phyloP scores from a whole-genome alignment of 2,797 vertebrate genomes.

The Apogon hyalosoma region DNA sequence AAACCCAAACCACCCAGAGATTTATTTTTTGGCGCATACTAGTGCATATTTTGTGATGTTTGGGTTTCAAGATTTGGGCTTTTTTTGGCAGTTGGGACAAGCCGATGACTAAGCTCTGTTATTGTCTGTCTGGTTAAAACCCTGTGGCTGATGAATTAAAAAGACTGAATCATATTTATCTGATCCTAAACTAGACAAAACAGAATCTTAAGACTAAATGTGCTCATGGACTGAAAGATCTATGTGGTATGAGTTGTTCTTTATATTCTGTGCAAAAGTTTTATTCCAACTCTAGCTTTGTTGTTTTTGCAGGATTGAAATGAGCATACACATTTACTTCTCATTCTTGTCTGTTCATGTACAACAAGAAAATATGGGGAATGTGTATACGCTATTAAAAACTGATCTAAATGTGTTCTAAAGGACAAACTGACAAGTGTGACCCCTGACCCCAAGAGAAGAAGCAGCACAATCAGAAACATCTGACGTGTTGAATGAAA shows the following conservation, averaged over 20 bases:
- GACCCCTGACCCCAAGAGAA: too few relatives aligned
- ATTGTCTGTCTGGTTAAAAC: constrained; percentile 21
- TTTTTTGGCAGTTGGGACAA: constrained; percentile 3
- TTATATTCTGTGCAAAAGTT: too few relatives aligned
- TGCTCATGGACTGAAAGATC: not conserved
- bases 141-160: constrained; percentile 2
- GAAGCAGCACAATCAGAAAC: too few relatives aligned
- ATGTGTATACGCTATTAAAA: too few relatives aligned
- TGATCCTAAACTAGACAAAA: constrained; percentile 52
- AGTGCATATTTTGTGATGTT: constrained; percentile 2
- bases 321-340: too few relatives aligned
- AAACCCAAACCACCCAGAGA: not conserved
- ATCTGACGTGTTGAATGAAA: too few relatives aligned
- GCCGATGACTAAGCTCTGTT: constrained; percentile 27
- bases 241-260: not conserved
- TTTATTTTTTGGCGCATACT: not conserved
- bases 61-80: constrained; percentile 19
- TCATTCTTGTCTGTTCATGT: too few relatives aligned
- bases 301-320: too few relatives aligned
- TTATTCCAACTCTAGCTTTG: too few relatives aligned
- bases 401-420: too few relatives aligned
- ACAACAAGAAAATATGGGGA: too few relatives aligned
- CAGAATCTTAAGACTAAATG: constrained; percentile 24
- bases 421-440: too few relatives aligned
- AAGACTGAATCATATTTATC: constrained; percentile 39